Conservation (phyloP, 2,797 vertebrate species). For the Vespertilio murinus region DNA sequence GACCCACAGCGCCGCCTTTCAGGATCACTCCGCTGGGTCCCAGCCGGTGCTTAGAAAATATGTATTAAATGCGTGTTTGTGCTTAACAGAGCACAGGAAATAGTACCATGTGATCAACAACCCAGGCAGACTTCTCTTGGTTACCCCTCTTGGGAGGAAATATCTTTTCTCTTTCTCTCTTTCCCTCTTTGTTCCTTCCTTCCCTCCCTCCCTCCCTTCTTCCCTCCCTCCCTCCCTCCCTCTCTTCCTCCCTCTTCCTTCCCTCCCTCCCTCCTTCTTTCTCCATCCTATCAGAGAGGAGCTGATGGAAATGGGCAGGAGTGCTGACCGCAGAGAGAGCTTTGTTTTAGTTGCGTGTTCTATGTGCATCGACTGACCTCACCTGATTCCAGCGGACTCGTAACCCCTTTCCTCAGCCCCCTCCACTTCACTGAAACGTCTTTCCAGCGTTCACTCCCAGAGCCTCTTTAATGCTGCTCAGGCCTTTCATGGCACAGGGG, state of each 20-base stretch:
- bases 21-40: fast-evolving
- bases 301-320: background rate
- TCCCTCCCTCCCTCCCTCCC: too few relatives aligned
- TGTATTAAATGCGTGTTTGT: background rate
- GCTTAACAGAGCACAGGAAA: background rate
- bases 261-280: background rate
- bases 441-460: background rate
- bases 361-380: background rate
- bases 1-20: background rate
- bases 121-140: background rate
- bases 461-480: background rate
- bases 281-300: background rate
- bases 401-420: background rate
- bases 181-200: too few relatives aligned
- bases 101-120: background rate
- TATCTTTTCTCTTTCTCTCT: background rate
- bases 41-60: background rate
- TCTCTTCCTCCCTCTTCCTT: too few relatives aligned
- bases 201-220: background rate
- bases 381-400: background rate
- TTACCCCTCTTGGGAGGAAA: background rate
- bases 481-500: background rate
- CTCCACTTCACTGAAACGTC: background rate
- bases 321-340: background rate
- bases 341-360: background rate